Conservation (phyloP, 92 coral and sea anemone species). For the Zoanthus solanderi region DNA sequence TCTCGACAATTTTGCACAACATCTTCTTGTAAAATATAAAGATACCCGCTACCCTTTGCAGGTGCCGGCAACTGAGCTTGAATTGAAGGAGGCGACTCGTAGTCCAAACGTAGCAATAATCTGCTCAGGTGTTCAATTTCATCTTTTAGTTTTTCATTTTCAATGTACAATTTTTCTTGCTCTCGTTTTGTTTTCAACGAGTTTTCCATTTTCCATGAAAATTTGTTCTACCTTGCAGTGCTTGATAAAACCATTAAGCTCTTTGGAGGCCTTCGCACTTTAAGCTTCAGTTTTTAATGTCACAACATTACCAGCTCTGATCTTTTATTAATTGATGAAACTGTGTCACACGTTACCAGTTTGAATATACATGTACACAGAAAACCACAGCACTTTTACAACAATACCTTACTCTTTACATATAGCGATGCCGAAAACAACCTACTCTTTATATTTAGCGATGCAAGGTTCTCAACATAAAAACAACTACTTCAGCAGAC, state of each 20-base stretch:
- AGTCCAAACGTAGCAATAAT: slow-evolving; percentile 18
- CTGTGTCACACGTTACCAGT: background rate
- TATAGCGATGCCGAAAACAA: background rate
- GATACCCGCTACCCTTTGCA: slow-evolving; percentile 4
- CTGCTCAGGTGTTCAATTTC: slow-evolving; percentile 21
- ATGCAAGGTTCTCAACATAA: too few species aligned
- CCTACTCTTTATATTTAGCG: background rate
- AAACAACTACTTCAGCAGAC: too few species aligned
- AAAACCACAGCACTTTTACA: slow-evolving; percentile 1
- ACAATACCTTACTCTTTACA: background rate
- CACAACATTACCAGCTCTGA: background rate
- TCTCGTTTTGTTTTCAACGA: background rate
- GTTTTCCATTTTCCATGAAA: background rate
- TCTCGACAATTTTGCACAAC: slow-evolving; percentile 16
- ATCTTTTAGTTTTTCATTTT: slow-evolving; percentile 33
- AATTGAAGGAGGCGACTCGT: slow-evolving; percentile 31
- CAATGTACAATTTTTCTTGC: slow-evolving; percentile 10
- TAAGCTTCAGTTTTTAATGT: too few species aligned
- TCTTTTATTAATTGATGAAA: slow-evolving; percentile 19
- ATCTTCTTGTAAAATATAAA: slow-evolving; percentile 29
- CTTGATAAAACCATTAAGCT: background rate
- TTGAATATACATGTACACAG: background rate
- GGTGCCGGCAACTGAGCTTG: background rate
- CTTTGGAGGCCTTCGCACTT: background rate
- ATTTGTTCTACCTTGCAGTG: background rate